Conservation (phyloP, 2,113 vertebrate species). For the Deroptyus accipitrinus region DNA sequence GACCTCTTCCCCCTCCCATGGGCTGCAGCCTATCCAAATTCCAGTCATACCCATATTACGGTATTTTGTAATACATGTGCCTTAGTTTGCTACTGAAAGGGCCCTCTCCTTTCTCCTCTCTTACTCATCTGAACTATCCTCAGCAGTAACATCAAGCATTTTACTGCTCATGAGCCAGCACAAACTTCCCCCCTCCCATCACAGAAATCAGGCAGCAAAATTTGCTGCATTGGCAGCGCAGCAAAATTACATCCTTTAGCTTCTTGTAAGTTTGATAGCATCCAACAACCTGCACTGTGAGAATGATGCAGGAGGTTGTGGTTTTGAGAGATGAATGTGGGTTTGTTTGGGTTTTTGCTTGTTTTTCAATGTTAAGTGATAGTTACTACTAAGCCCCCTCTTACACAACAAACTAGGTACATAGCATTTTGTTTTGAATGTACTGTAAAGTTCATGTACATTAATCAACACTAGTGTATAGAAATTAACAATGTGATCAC, state of each 20-base stretch:
- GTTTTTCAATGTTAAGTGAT: not conserved
- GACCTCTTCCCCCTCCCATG: not conserved
- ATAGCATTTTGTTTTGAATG: not conserved
- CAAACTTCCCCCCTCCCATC: not conserved
- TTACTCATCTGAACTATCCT: not conserved
- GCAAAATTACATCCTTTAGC: not conserved
- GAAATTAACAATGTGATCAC: not conserved
- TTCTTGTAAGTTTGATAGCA: rapidly evolving
- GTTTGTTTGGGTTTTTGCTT: not conserved
- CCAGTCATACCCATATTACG: not conserved
- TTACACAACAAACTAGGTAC: not conserved
- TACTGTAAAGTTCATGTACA: not conserved
- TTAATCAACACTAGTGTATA: not conserved
- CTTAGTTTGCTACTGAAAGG: not conserved
- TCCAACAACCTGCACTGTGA: not conserved
- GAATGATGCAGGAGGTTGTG: not conserved
- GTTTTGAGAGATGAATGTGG: rapidly evolving
- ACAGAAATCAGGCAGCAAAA: not conserved
- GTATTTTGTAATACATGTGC: not conserved
- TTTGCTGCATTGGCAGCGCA: not conserved
- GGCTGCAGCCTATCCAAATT: not conserved
- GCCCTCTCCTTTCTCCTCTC: not conserved
- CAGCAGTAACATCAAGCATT: not conserved
- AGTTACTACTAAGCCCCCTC: not conserved
- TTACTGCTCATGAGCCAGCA: not conserved